Base-by-base conservation (phyloP, 2,888 invertebrate species). In the Nasonia oneida region DNA sequence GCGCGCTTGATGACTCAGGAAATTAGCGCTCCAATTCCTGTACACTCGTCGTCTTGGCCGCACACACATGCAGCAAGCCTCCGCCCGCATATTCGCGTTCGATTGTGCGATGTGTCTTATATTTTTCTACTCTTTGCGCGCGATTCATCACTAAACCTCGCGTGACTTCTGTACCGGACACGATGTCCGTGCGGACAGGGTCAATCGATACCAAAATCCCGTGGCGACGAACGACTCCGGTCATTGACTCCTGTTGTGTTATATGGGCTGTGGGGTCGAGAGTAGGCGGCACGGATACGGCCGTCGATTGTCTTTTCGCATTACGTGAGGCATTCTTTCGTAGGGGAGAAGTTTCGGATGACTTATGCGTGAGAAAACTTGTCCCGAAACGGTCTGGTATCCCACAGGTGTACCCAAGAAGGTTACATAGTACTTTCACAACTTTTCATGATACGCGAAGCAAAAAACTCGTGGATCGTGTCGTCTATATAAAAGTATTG, bases 11-110 rank as follows among this genome's bases (percentile, higher is more conserved):
- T 86, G 86, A 86, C 70, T 84, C 83, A 84, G 57, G 67, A 84
- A 78, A 84, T 84, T 81, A 81, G 83, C 70, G 84, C 77, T 81
- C 79, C 82, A 85, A 85, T 85, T 85, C 79, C 78, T 70, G 76
- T 6, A 47, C 5, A 33, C 70, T 75, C 76, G 70, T 81, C 50
- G 42, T 61, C 57, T 67, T 8, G n/a, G 57, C 12, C 53, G 10
- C 12, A 6, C 23, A n/a, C 12, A 64, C n/a, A n/a, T 64, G 23
- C 42, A 39, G 50, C 29, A 23, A 50, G 50, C 64, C 75, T 23
- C 53, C 47, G 29, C 23, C 14, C 47, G 29, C 29, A 71, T 10
- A 47, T n/a, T 53, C 61, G 42, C 42, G 14, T 18, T 8, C 39
- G 37, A 75, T 75, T 64, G 10, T 37, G 10, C 12, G 10, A n/a